Evolutionary conservation across 2,113 vertebrate genomes (phyloP).

Genomic region (Centropristis striata): DNA sequence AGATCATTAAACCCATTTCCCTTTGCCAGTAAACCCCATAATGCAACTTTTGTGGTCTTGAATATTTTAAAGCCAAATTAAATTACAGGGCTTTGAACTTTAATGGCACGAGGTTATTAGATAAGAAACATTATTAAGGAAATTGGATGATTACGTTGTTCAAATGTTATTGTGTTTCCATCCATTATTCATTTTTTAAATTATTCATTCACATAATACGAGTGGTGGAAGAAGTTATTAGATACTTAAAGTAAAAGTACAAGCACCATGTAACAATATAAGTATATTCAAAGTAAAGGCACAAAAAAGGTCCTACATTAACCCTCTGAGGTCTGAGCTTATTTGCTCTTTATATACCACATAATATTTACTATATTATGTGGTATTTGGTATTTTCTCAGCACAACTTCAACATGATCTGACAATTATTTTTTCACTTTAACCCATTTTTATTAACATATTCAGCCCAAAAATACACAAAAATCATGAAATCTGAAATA

Average conservation of each 20-base stretch:
- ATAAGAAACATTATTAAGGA: slow-evolving; percentile 18
- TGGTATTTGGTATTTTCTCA: no score
- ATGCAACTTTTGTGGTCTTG: background rate
- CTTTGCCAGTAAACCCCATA: background rate
- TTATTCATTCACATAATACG: slow-evolving; percentile 15
- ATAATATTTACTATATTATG: no score
- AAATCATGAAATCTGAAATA: no score
- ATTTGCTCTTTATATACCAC: no score
- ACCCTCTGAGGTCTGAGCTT: no score
- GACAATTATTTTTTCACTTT: no score
- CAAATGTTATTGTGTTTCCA: slow-evolving; percentile 15
- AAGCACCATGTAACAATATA: background rate
- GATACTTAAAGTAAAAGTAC: background rate
- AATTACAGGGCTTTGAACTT: slow-evolving; percentile 10
- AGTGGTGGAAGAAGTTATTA: background rate
- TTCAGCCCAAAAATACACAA: no score
- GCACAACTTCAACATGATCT: no score
- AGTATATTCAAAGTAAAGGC: background rate
- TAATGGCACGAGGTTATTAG: background rate
- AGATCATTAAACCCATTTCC: slow-evolving; percentile 31
- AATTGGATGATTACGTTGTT: slow-evolving; percentile 25
- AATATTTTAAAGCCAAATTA: slow-evolving; percentile 21
- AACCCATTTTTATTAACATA: no score
- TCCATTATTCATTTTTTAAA: background rate
- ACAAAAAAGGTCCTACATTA: background rate